These are phyloP conservation scores for Neuroscelio doddi DNA, from an alignment of 2,888 invertebrate species.

Conservation along the genomic window DNA sequence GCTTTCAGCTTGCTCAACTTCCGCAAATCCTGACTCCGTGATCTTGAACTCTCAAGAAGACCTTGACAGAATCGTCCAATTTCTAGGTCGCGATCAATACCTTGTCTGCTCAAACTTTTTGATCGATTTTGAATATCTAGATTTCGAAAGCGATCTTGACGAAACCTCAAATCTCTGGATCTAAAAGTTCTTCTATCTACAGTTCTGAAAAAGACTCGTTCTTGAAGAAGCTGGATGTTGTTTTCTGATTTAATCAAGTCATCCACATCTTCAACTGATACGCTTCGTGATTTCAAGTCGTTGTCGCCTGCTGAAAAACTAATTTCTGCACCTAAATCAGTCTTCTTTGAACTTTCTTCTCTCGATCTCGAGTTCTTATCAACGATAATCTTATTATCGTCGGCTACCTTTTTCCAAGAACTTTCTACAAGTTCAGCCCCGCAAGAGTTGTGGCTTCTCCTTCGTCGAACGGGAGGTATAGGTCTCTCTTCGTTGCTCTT, in stretches of 20 bases:
- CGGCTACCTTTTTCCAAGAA: neutral
- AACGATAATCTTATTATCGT: neutral
- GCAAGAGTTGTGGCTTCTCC: conserved; percentile 13
- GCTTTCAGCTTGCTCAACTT: conserved; percentile 56
- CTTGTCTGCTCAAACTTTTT: too few relatives aligned
- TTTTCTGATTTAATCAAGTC: conserved; percentile 61
- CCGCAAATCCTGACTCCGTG: too few relatives aligned
- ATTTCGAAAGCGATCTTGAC: too few relatives aligned
- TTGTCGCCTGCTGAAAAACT: neutral
- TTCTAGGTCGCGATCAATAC: too few relatives aligned
- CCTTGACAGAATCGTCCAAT: too few relatives aligned
- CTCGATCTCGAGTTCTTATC: neutral
- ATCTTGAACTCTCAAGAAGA: neutral
- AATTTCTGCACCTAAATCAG: neutral
- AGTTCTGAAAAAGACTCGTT: conserved; percentile 32
- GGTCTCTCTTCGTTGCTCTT: conserved; percentile 41
- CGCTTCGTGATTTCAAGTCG: conserved; percentile 52
- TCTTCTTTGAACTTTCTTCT: neutral
- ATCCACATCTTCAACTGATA: conserved; percentile 61
- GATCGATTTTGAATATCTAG: too few relatives aligned
- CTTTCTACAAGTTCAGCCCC: neutral
- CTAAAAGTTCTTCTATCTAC: neutral
- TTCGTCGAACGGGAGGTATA: conserved; percentile 51
- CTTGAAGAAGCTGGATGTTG: conserved; percentile 53
- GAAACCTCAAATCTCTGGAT: neutral